Percentiles rank a stretch among this genome's conserved stretches.
Evolutionary conservation across 2,888 invertebrate species (phyloP).

Genomic region (Clusia tigrina): DNA sequence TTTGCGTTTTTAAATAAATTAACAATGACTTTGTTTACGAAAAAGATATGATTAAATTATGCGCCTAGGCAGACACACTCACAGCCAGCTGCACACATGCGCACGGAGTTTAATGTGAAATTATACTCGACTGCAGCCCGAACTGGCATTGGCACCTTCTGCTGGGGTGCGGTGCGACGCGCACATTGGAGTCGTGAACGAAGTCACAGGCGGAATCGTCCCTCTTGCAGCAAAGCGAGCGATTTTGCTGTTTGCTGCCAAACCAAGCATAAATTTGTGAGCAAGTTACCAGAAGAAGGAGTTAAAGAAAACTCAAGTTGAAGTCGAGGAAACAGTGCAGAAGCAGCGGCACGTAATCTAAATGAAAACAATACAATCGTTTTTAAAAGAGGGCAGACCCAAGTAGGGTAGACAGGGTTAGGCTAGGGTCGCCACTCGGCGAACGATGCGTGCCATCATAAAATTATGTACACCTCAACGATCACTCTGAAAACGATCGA

Average conservation of each 20-base stretch:
- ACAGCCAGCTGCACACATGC: no score
- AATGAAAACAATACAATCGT: constrained; percentile 1
- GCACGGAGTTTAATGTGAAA: constrained; percentile 14
- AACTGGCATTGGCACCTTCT: constrained; percentile 11
- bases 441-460: background rate
- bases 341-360: constrained; percentile 16
- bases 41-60: constrained; percentile 9
- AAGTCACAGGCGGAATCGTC: background rate
- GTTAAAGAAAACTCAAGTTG: background rate
- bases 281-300: background rate
- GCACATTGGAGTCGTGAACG: no score
- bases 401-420: background rate
- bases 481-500: constrained; percentile 9
- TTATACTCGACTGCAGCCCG: background rate
- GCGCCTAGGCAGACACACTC: constrained; percentile 17
- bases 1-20: background rate
- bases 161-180: no score
- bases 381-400: background rate
- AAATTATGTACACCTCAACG: background rate
- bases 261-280: background rate
- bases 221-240: background rate
- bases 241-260: no score
- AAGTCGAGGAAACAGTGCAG: background rate
- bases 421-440: background rate
- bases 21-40: constrained; percentile 7